Conservation (phyloP, 2,113 vertebrate genomes). For the Upupa epops region DNA sequence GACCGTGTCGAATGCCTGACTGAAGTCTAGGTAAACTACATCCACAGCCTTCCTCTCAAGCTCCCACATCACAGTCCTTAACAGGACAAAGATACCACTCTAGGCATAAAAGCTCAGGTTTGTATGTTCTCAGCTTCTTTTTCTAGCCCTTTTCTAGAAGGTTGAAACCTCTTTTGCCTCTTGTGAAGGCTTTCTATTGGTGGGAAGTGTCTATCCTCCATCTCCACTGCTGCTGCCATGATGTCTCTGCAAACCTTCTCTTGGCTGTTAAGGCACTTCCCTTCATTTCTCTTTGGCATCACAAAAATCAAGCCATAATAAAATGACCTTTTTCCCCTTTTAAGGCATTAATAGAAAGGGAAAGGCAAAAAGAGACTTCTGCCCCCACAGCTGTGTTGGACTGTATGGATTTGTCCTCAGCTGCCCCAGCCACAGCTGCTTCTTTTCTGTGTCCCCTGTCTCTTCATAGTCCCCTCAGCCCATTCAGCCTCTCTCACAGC, state of each 20-base stretch:
- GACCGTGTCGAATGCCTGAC: too few species aligned
- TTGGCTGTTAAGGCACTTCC: slow-evolving; percentile 8
- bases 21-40: too few species aligned
- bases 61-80: background rate
- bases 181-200: background rate
- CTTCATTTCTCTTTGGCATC: background rate
- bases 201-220: background rate
- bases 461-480: background rate
- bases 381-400: background rate
- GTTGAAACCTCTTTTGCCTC: background rate
- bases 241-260: background rate
- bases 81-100: background rate
- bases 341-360: background rate
- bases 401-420: background rate
- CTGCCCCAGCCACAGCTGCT: background rate
- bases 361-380: background rate
- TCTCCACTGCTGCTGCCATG: background rate
- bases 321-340: background rate
- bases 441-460: background rate
- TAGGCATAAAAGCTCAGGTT: background rate
- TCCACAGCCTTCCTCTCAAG: too few species aligned
- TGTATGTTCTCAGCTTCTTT: background rate
- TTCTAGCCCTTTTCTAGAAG: background rate
- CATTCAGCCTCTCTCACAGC: too few species aligned
- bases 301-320: background rate